These are phyloP conservation scores for Shinisaurus crocodilurus DNA, from an alignment of 2,113 vertebrate genomes.

Conservation along the genomic window DNA sequence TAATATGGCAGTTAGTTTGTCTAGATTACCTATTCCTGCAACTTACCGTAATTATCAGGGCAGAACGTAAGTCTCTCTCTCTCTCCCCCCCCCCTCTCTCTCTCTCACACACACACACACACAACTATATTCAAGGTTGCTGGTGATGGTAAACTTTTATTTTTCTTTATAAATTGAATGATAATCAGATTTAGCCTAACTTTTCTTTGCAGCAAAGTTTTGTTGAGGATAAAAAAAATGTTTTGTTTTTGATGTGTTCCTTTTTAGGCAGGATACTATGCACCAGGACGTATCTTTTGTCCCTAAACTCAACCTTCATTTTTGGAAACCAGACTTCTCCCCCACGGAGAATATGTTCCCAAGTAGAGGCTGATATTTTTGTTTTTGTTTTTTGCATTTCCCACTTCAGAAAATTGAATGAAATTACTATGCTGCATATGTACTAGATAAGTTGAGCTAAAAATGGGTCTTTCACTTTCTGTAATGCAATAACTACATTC, in stretches of 20 bases:
- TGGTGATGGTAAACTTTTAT: background rate
- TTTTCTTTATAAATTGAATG: background rate
- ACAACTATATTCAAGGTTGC: background rate
- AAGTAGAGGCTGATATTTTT: background rate
- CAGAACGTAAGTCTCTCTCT: background rate
- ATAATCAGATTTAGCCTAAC: background rate
- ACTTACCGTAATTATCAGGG: background rate
- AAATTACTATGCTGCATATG: background rate
- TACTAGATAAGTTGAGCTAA: background rate
- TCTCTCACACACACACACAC: background rate
- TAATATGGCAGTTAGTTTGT: slow-evolving; percentile 32
- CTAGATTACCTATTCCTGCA: background rate
- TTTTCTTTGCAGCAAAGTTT: background rate
- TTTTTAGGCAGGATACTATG: background rate
- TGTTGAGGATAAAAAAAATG: background rate
- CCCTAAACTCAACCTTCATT: background rate
- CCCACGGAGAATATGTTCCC: background rate
- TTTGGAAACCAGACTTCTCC: background rate
- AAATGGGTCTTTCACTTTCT: background rate
- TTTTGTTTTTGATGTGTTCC: too few relatives aligned
- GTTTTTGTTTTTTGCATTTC: background rate
- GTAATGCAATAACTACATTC: background rate
- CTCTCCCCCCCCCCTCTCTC: too few relatives aligned
- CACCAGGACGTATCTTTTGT: background rate
- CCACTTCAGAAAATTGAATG: background rate